Percentiles rank a stretch among this genome's conserved stretches.
These are phyloP conservation scores for Drosophila malerkotliana DNA, from an alignment of 1,140 invertebrate genomes.

Conservation along the genomic window DNA sequence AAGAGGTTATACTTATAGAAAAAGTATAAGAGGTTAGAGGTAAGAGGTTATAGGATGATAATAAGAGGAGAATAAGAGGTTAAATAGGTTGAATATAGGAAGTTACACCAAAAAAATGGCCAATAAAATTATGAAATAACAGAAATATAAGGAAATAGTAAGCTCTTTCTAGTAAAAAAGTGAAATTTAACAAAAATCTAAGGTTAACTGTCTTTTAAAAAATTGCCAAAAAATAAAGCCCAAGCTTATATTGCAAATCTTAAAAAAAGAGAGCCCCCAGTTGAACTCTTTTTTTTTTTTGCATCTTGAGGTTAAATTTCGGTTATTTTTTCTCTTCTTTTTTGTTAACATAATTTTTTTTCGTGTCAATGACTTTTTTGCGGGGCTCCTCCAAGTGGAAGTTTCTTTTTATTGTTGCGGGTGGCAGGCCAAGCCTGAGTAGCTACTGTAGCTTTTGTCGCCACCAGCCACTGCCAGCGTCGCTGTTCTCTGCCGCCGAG, in stretches of 20 bases:
- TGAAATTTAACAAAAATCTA: conserved; percentile 6
- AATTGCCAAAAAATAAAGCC: not conserved
- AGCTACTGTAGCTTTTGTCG: not conserved
- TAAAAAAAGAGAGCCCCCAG: conserved; percentile 3
- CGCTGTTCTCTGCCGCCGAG: conserved; percentile 58
- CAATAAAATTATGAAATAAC: not conserved
- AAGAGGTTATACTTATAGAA: not conserved
- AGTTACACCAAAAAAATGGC: not conserved
- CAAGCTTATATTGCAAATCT: conserved; percentile 11
- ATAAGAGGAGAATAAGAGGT: too few relatives aligned
- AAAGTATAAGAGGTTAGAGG: not conserved
- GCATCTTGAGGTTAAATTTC: conserved; percentile 45
- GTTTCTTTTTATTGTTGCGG: conserved; percentile 57
- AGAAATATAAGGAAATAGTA: too few relatives aligned
- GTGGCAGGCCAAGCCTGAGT: conserved; percentile 13
- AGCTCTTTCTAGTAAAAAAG: not conserved
- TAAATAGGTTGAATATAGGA: not conserved
- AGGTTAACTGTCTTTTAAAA: conserved; percentile 5
- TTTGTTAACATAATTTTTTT: conserved; percentile 38
- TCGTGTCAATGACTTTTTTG: conserved; percentile 71
- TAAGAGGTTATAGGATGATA: too few relatives aligned
- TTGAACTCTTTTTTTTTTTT: conserved; percentile 46
- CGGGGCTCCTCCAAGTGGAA: conserved; percentile 50
- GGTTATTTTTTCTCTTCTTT: conserved; percentile 15
- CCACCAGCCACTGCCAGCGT: conserved; percentile 17